Percentiles rank a stretch among this genome's conserved stretches.
These are phyloP conservation scores for Metellina segmentata DNA, from an alignment of 2,888 invertebrate genomes.

Conservation along the genomic window DNA sequence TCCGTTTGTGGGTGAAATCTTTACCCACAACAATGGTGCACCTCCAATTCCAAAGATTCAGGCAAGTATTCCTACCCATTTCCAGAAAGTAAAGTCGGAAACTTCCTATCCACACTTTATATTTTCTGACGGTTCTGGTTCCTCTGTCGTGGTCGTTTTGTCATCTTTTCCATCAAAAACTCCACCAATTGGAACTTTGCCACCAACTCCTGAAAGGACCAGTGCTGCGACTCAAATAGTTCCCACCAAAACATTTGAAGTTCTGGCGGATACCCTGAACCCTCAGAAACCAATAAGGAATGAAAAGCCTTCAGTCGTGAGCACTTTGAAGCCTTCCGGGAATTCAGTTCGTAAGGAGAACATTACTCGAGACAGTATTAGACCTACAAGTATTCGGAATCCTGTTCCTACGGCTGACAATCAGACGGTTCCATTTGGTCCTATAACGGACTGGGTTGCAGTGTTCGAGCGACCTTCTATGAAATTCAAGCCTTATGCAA, in stretches of 20 bases:
- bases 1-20: slow-evolving; percentile 57
- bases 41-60: slow-evolving; percentile 31
- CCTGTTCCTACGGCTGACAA: slow-evolving; percentile 19
- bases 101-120: slow-evolving; percentile 52
- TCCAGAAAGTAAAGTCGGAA: slow-evolving; percentile 7
- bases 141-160: slow-evolving; percentile 30
- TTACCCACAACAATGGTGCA: not conserved
- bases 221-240: not conserved
- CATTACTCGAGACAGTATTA: slow-evolving; percentile 4
- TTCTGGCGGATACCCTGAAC: slow-evolving; percentile 28
- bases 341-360: not conserved
- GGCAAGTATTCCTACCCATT: slow-evolving; percentile 6
- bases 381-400: slow-evolving; percentile 1
- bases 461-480: slow-evolving; percentile 68
- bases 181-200: slow-evolving; percentile 4
- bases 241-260: slow-evolving; percentile 57
- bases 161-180: slow-evolving; percentile 29
- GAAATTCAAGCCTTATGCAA: slow-evolving; percentile 38
- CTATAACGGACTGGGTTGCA: slow-evolving; percentile 78
- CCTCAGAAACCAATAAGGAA: not conserved
- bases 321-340: slow-evolving; percentile 10
- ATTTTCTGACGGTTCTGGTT: slow-evolving; percentile 60
- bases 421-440: slow-evolving; percentile 58
- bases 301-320: not conserved
- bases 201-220: not conserved